Evolutionary conservation across 2,888 invertebrate genomes (phyloP), one percentile per base, ranked within the genome.

Genomic region (Nysson spinosus): DNA sequence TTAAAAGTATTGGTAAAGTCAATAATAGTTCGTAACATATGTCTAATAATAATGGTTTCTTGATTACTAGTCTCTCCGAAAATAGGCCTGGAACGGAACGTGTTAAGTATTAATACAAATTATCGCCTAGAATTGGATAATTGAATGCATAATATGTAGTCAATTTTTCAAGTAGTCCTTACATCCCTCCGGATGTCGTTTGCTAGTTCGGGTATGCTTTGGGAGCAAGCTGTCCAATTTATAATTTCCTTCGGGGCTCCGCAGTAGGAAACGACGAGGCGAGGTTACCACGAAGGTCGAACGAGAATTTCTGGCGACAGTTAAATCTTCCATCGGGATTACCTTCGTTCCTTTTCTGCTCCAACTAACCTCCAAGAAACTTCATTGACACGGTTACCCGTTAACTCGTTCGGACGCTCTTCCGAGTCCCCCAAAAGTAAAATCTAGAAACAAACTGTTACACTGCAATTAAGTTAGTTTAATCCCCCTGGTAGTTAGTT

Each of bases 271-370:
- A 39, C 43, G 65, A 47, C 44, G 30, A 37, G 49, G 35, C 22
- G 49, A 62, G 64, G 46, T 60, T 67, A 62, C 58, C 37, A 24
- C 39, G 54, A 32, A 34, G 40, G 46, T 64, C 50, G 52, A 37
- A 46, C 57, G 61, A 57, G 67, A 63, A 73, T 71, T 62, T 63
- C 70, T 47, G 44, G 62, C 68, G 75, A 73, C 76, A 75, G 70
- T 64, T 76, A 73, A 73, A 75, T 75, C 75, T 76, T 76, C 76
- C 68, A 60, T 61, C 44, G 75, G 76, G 70, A 73, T 75, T 76
- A 62, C 62, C 57, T 55, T 50, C 56, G 46, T 55, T 51, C 50
- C 68, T 42, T 52, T 63, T 42, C 50, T 39, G 61, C 26, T 32
- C 43, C 32, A 9, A 0, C 51, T 34, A 47, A 42, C 40, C 58